Base-by-base conservation (phyloP, 2,888 invertebrate species). In the Caenorhabditis macrosperma region DNA sequence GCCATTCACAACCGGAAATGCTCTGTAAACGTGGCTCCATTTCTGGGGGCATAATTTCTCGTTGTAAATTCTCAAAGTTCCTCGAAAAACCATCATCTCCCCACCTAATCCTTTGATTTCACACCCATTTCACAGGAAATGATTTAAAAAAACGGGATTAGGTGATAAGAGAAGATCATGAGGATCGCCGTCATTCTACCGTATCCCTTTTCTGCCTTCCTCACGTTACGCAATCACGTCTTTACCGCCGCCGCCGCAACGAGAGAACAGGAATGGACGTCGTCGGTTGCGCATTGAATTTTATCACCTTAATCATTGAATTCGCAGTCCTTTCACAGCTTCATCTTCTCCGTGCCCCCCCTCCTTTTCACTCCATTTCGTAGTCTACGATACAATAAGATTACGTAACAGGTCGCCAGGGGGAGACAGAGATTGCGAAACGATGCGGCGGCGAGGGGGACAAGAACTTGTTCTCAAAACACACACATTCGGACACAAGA, bases 401-500 rank as follows among this genome's bases (percentile, higher is more conserved):
- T 68, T 68, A 59, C 68, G 68, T 68, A 68, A 68, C 68, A 57
- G 57, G 68, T 59, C 68, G 68, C 30, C n/a, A n/a, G 35, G 33
- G 30, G 67, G 66, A 10, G 48, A 46, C n/a, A 35, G 12, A 63
- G 50, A 52, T 63, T 38, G 38, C 38, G 46, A 46, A 46, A 46
- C 46, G 46, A 46, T 46, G 38, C 38, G 38, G 38, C 15, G 38
- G 15, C 26, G 33, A 30, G 28, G 28, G 20, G 30, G 10, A 28
- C 1, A 48, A 22, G 60, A 61, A 71, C 69, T 71, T 69, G 60
- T 69, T 69, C 68, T 55, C 46, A 38, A 41, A 38, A 38, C 38
- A 38, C 38, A 38, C 38, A 38, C 15, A 38, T 2, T 3, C 33
- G 33, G 33, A 33, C 33, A 61, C 24, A 48, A 15, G 48, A n/a